Evolutionary conservation across 2,797 vertebrate genomes (phyloP).

Genomic region (Rhinoraja longicauda): DNA sequence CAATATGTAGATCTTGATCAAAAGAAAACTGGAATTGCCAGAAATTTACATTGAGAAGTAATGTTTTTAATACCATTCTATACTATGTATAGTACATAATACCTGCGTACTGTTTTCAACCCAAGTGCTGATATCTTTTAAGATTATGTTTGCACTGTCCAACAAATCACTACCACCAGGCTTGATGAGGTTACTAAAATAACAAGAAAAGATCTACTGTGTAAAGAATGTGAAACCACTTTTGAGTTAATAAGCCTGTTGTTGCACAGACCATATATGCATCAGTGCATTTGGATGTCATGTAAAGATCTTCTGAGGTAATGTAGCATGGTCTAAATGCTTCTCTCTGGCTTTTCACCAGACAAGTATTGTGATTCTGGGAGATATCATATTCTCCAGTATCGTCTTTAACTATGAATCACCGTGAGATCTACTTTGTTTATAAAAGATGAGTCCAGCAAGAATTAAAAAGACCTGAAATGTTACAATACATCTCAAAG

Average conservation of each 20-base stretch:
- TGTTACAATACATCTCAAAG: neutral
- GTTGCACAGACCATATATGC: neutral
- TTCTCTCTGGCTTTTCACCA: neutral
- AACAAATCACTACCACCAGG: neutral
- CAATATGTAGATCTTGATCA: neutral
- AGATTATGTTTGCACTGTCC: neutral
- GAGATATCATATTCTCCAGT: neutral
- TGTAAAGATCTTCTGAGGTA: neutral
- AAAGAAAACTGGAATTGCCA: neutral
- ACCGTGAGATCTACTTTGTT: neutral
- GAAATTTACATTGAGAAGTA: neutral
- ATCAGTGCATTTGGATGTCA: neutral
- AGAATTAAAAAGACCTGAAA: constrained; percentile 5
- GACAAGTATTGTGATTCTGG: neutral
- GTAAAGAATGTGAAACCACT: neutral
- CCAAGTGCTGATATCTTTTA: neutral
- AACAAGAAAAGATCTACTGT: neutral
- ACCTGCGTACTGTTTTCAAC: neutral
- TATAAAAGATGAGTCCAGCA: neutral
- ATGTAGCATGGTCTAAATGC: neutral
- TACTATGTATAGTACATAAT: neutral
- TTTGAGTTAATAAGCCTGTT: neutral
- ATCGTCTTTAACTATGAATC: neutral
- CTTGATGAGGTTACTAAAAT: neutral
- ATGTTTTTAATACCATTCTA: neutral